Conservation (phyloP, 2,888 invertebrate species). For the Coleophora deauratella region DNA sequence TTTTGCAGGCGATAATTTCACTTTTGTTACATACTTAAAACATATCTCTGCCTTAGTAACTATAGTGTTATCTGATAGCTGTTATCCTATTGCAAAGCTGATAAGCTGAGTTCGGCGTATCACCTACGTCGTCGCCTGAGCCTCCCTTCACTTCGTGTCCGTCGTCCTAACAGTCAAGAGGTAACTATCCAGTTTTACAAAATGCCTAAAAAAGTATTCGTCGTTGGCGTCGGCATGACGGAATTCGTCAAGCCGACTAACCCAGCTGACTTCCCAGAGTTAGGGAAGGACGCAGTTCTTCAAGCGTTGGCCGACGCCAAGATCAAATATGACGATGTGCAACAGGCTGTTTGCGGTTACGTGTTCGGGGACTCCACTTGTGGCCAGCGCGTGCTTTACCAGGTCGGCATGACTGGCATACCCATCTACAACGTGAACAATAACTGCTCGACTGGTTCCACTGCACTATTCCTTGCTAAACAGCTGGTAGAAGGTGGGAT, state of each 20-base stretch:
- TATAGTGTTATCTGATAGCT: not conserved
- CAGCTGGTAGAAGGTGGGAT: conserved; percentile 93
- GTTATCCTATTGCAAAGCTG: not conserved
- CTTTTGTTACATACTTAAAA: too few species aligned
- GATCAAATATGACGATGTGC: conserved; percentile 82
- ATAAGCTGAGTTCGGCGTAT: not conserved
- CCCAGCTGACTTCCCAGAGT: conserved; percentile 93
- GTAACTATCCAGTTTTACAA: conserved; percentile 49
- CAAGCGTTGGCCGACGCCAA: conserved; percentile 91
- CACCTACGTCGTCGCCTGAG: not conserved
- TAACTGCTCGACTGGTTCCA: conserved; percentile 97
- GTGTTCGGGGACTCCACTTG: conserved; percentile 97
- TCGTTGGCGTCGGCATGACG: conserved; percentile 98
- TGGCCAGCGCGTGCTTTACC: conserved; percentile 96
- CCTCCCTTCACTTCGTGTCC: conserved; percentile 26
- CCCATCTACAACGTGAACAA: conserved; percentile 99
- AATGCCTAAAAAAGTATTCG: conserved; percentile 81
- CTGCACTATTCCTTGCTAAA: conserved; percentile 91
- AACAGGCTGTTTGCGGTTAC: conserved; percentile 94
- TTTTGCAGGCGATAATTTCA: too few species aligned
- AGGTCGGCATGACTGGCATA: conserved; percentile 96
- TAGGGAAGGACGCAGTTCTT: conserved; percentile 93
- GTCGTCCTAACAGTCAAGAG: conserved; percentile 44
- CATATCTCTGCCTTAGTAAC: too few species aligned
- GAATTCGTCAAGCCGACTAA: conserved; percentile 97